Percentiles rank a stretch among this genome's conserved stretches.
Evolutionary conservation across 2,888 invertebrate genomes (phyloP).

Genomic region (Ditula angustiorana): DNA sequence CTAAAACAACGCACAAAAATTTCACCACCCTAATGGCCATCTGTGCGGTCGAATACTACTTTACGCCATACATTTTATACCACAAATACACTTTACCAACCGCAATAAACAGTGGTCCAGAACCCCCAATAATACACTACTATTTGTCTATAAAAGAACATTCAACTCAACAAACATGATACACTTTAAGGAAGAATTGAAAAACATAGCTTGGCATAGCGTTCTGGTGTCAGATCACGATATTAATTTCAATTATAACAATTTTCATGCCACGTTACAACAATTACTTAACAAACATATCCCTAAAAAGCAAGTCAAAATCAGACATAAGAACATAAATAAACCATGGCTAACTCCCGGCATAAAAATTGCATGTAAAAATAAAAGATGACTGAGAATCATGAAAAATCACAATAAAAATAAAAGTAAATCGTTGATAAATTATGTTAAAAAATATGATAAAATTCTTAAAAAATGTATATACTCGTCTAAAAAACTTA

Average conservation of each 20-base stretch:
- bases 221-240: neutral
- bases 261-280: neutral
- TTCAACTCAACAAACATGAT: neutral
- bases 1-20: no score
- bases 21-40: no score
- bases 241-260: neutral
- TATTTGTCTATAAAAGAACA: constrained; percentile 1
- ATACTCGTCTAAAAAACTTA: neutral
- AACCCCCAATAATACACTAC: no score
- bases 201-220: neutral
- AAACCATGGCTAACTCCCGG: constrained; percentile 3
- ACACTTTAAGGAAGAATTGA: neutral
- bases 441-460: neutral
- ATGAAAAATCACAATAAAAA: neutral
- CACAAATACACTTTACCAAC: no score
- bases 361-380: neutral
- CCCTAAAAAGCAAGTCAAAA: neutral
- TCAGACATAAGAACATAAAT: neutral
- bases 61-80: no score
- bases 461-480: neutral
- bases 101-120: no score
- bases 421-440: neutral
- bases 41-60: no score
- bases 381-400: constrained; percentile 2
- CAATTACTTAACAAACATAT: neutral